Percentiles rank a stretch among this genome's conserved stretches.
Conservation (phyloP, 2,888 invertebrate genomes). For the Harpalus rufipes region DNA sequence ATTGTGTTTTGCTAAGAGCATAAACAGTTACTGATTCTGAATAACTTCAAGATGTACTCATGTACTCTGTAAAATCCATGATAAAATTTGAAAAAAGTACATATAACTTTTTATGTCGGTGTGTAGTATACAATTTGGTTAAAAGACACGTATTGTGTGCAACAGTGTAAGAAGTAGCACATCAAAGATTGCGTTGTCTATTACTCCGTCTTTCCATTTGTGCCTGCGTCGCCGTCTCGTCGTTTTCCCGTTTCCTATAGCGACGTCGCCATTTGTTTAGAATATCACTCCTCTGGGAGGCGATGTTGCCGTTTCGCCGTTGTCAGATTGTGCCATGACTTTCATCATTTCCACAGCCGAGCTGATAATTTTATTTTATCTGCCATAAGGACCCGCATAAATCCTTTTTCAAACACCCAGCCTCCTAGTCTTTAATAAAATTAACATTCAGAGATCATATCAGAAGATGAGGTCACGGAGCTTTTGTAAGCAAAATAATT, state of each 20-base stretch:
- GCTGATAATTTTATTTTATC: conserved; percentile 61
- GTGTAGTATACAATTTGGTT: conserved; percentile 16
- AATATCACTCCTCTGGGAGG: conserved; percentile 59
- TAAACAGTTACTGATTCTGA: no score
- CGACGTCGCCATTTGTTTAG: conserved; percentile 61
- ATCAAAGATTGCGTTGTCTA: conserved; percentile 52
- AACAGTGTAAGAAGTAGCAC: conserved; percentile 44
- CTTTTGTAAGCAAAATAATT: not conserved
- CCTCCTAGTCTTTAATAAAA: conserved; percentile 9
- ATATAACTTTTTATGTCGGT: not conserved
- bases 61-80: no score
- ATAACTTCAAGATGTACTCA: no score
- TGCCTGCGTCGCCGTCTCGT: conserved; percentile 6
- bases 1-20: no score
- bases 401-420: conserved; percentile 40
- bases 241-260: conserved; percentile 45
- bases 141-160: not conserved
- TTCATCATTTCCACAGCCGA: conserved; percentile 54
- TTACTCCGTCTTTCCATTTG: conserved; percentile 32
- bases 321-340: conserved; percentile 54
- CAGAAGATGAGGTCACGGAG: not conserved
- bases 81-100: no score
- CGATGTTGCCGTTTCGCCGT: conserved; percentile 15
- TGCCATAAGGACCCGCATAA: conserved; percentile 51
- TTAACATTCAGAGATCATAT: conserved; percentile 21